phyloP scores from a whole-genome alignment of 1,140 invertebrate species.

The Tachypleus tridentatus region DNA sequence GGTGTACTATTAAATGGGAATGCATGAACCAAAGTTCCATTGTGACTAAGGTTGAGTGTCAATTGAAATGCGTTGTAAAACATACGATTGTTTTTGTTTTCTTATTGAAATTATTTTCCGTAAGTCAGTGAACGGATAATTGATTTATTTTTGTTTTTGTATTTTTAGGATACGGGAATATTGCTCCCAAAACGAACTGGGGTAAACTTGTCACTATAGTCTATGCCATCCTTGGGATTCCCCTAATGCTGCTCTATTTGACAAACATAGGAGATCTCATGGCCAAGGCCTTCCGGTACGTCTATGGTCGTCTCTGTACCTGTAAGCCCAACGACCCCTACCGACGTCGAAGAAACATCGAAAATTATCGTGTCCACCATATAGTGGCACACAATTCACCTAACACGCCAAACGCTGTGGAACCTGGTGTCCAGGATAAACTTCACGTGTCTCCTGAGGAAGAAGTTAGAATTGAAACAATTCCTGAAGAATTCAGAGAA shows the following conservation, averaged over 20 bases:
- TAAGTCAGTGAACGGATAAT: no score
- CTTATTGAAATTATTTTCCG: no score
- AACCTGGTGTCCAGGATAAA: conserved; percentile 18
- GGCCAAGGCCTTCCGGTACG: conserved; percentile 90
- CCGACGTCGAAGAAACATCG: conserved; percentile 8
- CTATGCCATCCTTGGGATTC: conserved; percentile 93
- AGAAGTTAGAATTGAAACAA: conserved; percentile 24
- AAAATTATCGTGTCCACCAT: conserved; percentile 37
- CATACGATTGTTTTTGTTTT: no score
- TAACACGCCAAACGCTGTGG: conserved; percentile 28
- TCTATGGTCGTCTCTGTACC: conserved; percentile 75
- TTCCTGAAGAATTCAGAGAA: conserved; percentile 12
- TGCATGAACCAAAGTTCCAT: no score
- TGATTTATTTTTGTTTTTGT: conserved; percentile 6
- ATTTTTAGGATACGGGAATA: conserved; percentile 79
- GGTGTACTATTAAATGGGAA: no score
- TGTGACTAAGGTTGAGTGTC: no score
- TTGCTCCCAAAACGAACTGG: conserved; percentile 73
- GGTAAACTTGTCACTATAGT: conserved; percentile 87
- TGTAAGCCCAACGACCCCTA: conserved; percentile 38
- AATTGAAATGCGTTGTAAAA: no score
- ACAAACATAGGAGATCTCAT: conserved; percentile 93
- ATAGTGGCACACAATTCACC: conserved; percentile 42
- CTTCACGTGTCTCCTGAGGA: conserved; percentile 18
- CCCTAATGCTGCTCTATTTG: conserved; percentile 85